Evolutionary conservation across 2,113 vertebrate genomes (phyloP), one percentile per base, ranked within the genome.

Genomic region (Atherinomorus stipes): DNA sequence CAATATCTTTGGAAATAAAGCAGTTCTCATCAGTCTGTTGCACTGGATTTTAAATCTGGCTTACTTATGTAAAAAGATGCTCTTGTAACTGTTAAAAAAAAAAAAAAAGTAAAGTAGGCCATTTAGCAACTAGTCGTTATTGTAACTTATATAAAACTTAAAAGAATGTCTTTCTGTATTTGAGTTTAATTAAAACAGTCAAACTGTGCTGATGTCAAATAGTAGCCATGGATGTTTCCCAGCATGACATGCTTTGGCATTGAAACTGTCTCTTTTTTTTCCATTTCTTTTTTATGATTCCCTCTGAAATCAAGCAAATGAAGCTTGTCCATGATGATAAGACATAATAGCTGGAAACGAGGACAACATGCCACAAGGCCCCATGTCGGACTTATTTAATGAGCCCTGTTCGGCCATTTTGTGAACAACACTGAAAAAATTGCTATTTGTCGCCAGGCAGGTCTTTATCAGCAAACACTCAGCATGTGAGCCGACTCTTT

Each of bases 401-500:
- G 66, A 60, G 31, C 63, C 58, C 78, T 42, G 34, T 65, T 13
- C 3, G n/a, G 44, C 42, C 42, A 61, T 76, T 64, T 79, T 71
- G 26, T 54, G 34, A 62, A 63, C 51, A 3, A 56, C 56, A 23
- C 18, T 21, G 7, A 34, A 34, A 49, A 81, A 78, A 77, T 65
- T 53, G 45, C 31, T 38, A 16, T 66, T 78, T 78, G 54, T 70
- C 47, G 25, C 49, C 11, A 16, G 52, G 15, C 51, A 28, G 21
- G 56, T 50, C 59, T 78, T 74, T 88, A 90, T 86, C 87, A 75
- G 57, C 67, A 53, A 80, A 71, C 5, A 11, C 22, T 64, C 63
- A 54, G 71, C 71, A 52, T 80, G 71, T 31, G 49, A 78, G 71
- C 57, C 60, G 59, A 47, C 57, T 16, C 1, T 12, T 28, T 49